Conservation (phyloP, 2,113 vertebrate genomes). For the Astatoreochromis straeleni region DNA sequence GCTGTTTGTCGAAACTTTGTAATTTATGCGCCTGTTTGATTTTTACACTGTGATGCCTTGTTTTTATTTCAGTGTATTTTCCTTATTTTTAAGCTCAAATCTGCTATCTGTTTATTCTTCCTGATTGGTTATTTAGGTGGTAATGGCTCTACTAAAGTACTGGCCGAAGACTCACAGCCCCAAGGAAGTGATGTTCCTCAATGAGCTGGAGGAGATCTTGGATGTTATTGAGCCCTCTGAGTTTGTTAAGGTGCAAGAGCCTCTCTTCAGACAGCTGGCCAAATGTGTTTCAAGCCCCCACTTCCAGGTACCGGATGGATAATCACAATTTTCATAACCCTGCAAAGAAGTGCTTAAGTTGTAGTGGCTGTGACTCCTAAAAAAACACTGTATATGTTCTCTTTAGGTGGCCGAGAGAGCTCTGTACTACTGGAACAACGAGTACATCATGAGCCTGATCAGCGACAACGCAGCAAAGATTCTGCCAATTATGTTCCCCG, state of each 20-base stretch:
- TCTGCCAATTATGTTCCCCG: slow-evolving; percentile 97
- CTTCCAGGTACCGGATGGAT: slow-evolving; percentile 78
- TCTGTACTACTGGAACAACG: slow-evolving; percentile 94
- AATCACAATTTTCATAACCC: neutral
- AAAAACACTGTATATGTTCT: neutral
- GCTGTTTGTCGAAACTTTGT: neutral
- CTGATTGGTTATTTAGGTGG: slow-evolving; percentile 68
- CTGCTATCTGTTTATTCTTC: neutral
- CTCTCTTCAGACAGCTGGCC: slow-evolving; percentile 92
- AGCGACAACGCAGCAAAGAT: slow-evolving; percentile 97
- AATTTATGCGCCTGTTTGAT: neutral
- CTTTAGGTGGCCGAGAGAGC: slow-evolving; percentile 89
- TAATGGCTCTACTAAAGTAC: slow-evolving; percentile 96
- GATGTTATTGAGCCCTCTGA: slow-evolving; percentile 97
- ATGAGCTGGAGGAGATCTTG: slow-evolving; percentile 94
- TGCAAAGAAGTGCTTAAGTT: neutral
- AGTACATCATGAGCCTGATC: slow-evolving; percentile 98
- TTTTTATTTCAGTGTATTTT: neutral
- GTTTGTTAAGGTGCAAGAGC: slow-evolving; percentile 97
- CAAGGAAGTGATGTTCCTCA: slow-evolving; percentile 98
- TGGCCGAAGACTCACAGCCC: slow-evolving; percentile 99
- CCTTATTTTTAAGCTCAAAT: neutral
- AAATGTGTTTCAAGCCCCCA: slow-evolving; percentile 98
- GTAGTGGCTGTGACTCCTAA: neutral
- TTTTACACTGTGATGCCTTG: neutral